phyloP scores from a whole-genome alignment of 2,888 invertebrate species.

The Drosophila longiperda region DNA sequence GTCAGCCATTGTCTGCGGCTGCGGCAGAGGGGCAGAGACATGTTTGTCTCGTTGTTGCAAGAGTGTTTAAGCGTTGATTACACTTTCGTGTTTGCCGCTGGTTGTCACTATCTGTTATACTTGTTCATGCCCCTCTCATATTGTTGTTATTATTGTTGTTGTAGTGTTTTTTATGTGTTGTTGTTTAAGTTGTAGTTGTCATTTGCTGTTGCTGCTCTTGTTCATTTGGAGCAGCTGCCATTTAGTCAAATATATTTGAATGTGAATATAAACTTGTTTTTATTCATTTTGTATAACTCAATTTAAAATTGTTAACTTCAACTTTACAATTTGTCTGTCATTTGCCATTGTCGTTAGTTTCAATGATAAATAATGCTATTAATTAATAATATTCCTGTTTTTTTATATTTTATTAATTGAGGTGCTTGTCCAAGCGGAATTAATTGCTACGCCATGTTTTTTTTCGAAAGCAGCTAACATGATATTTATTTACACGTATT shows the following conservation, averaged over 20 bases:
- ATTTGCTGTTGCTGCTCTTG: constrained; percentile 19
- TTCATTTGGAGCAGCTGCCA: constrained; percentile 43
- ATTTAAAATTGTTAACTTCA: not conserved
- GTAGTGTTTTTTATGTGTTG: constrained; percentile 5
- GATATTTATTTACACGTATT: not conserved
- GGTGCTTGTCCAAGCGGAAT: constrained; percentile 26
- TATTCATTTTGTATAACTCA: constrained; percentile 1
- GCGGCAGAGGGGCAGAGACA: constrained; percentile 54
- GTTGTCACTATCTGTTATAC: constrained; percentile 63
- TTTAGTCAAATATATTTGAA: constrained; percentile 8
- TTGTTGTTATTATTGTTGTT: constrained; percentile 28
- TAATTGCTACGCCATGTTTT: constrained; percentile 21
- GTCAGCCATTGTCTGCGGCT: constrained; percentile 58
- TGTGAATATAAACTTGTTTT: not conserved
- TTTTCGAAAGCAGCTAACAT: not conserved
- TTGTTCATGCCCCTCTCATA: constrained; percentile 34
- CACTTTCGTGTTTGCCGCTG: constrained; percentile 77
- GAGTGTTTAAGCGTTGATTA: constrained; percentile 81
- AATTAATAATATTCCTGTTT: constrained; percentile 28
- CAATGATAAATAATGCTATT: constrained; percentile 17
- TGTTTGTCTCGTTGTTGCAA: constrained; percentile 64
- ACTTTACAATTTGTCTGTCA: not conserved
- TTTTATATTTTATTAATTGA: constrained; percentile 42
- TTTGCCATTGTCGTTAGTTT: not conserved
- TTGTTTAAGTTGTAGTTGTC: constrained; percentile 21